phyloP scores from a whole-genome alignment of 2,113 vertebrate genomes.

The Motacilla alba region DNA sequence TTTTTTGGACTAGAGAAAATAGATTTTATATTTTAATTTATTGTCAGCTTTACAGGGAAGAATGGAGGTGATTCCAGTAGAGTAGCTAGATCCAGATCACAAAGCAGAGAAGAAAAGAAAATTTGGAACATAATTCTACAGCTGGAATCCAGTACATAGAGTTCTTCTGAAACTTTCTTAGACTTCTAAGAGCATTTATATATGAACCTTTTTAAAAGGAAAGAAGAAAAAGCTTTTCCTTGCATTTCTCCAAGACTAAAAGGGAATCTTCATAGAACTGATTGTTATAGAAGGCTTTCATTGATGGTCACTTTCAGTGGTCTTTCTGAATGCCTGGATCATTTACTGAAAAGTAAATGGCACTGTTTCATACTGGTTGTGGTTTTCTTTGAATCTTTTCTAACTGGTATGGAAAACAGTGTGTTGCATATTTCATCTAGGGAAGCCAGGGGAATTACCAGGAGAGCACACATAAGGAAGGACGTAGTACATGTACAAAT shows the following conservation, averaged over 20 bases:
- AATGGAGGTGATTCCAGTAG: background rate
- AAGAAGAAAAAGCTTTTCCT: background rate
- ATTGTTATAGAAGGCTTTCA: background rate
- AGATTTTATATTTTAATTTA: background rate
- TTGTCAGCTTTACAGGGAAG: background rate
- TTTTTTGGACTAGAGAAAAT: background rate
- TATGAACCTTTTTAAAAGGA: background rate
- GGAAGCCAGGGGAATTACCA: background rate
- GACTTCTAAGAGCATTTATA: background rate
- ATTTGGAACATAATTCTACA: background rate
- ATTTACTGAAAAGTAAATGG: background rate
- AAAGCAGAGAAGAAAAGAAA: background rate
- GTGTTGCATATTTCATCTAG: background rate
- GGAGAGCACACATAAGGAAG: background rate
- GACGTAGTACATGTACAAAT: background rate
- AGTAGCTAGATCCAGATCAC: background rate
- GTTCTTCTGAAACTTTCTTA: background rate
- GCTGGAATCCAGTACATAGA: background rate
- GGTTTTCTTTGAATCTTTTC: background rate
- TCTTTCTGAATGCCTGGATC: background rate
- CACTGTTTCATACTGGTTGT: background rate
- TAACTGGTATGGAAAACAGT: background rate
- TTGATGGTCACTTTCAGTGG: background rate
- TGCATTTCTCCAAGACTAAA: background rate
- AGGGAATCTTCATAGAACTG: background rate